A percentile compares a stretch with the other conserved stretches of the same genome.
phyloP scores from a whole-genome alignment of 2,888 invertebrate genomes.

The Tholera decimalis region DNA sequence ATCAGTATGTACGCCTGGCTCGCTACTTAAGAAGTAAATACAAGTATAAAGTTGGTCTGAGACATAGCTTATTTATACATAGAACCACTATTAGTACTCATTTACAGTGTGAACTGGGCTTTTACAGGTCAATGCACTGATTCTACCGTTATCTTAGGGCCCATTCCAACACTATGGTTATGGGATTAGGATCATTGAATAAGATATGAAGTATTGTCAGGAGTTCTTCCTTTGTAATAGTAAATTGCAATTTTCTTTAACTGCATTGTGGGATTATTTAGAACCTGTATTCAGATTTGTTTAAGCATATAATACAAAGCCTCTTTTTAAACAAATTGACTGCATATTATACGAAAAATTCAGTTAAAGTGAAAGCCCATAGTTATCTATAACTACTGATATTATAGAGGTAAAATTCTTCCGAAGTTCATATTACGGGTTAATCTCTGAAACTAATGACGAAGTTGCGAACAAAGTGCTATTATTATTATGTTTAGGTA shows the following conservation, averaged over 20 bases:
- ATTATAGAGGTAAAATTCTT: too few species aligned
- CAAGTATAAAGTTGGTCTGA: constrained; percentile 53
- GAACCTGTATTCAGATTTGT: too few species aligned
- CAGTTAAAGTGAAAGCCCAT: too few species aligned
- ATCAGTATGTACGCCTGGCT: constrained; percentile 77
- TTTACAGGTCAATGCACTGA: constrained; percentile 76
- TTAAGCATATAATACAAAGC: too few species aligned
- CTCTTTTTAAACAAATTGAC: too few species aligned
- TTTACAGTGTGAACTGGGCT: constrained; percentile 77
- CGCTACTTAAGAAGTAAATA: constrained; percentile 82
- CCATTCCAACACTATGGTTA: constrained; percentile 70
- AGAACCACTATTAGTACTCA: constrained; percentile 81
- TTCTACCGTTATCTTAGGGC: constrained; percentile 80
- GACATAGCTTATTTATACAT: constrained; percentile 73
- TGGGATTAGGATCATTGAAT: constrained; percentile 48
- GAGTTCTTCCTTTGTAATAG: constrained; percentile 23
- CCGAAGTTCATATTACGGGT: too few species aligned
- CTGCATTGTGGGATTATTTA: too few species aligned
- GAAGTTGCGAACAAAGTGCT: too few species aligned
- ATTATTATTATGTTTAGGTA: too few species aligned
- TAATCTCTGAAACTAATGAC: too few species aligned
- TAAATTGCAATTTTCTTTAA: constrained; percentile 26
- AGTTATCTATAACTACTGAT: too few species aligned
- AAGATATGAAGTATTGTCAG: constrained; percentile 42
- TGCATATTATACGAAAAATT: too few species aligned